Evolutionary conservation across 2,888 invertebrate genomes (phyloP), one percentile per base, ranked within the genome.

Genomic region (Geotrupes spiniger): DNA sequence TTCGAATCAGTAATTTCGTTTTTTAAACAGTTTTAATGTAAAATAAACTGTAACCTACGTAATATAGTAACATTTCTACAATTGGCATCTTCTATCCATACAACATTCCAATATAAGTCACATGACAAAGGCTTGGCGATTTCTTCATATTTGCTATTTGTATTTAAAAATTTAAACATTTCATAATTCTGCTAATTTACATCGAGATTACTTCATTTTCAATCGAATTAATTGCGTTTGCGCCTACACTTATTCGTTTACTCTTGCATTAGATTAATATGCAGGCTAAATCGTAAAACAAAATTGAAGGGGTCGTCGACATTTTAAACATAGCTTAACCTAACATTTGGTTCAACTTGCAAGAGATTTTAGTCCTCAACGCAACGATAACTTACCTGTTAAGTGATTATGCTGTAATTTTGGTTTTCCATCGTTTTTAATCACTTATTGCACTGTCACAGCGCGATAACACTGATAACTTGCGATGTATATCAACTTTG

Each of bases 321-420:
- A 68, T 65, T 66, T 67, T 67, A 66, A 21, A 68, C 67, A 64
- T 66, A 66, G 63, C 66, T 41, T 54, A 56, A 52, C 43, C 50
- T 46, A 44, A 53, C 41, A 47, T 42, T 21, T 44, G 42, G 47
- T 45, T 49, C 40, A 31, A 31, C 21, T 21, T 21, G 3, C 3
- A 21, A 4, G 21, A 21, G 3, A 4, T 21, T 21, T 21, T 21
- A 21, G 6, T 21, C 6, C 21, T 21, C 21, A 21, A 21, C 21
- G 38, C 5, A 16, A 49, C 46, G 46, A 10, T 16, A 10, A 14
- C 46, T 39, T 42, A 58, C 56, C 53, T 58, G 49, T 26, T 44
- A 51, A 41, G 42, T 46, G 40, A 41, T 47, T 46, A 42, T 41
- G 15, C 36, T 42, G 44, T 43, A 52, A 43, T 40, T 56, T 46